Conservation (phyloP, 2,888 invertebrate species). For the Drymonia ruficornis region DNA sequence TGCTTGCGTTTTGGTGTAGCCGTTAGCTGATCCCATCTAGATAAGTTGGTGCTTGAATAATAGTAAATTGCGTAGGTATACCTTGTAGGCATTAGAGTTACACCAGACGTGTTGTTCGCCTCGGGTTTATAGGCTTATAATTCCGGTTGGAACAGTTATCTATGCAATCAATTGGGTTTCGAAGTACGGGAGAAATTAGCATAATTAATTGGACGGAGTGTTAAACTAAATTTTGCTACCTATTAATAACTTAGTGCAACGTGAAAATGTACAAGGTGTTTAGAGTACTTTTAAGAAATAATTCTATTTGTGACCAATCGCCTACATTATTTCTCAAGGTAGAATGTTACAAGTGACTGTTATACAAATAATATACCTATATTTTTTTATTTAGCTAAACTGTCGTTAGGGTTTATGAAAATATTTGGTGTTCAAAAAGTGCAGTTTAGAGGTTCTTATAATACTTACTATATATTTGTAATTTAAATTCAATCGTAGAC, state of each 20-base stretch:
- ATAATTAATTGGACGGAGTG: neutral
- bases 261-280: slow-evolving; percentile 33
- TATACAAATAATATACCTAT: slow-evolving; percentile 74
- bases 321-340: slow-evolving; percentile 68
- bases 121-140: neutral
- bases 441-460: slow-evolving; percentile 66
- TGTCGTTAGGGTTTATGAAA: slow-evolving; percentile 72
- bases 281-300: slow-evolving; percentile 42
- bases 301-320: slow-evolving; percentile 67
- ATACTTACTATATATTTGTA: slow-evolving; percentile 45
- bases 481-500: slow-evolving; percentile 58
- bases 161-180: no score
- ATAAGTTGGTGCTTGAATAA: no score
- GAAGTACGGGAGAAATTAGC: no score
- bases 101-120: neutral
- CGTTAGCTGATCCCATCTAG: no score
- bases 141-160: no score
- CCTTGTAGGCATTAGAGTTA: neutral
- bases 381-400: slow-evolving; percentile 83
- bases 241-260: slow-evolving; percentile 13
- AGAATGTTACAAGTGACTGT: slow-evolving; percentile 72
- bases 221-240: neutral
- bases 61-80: no score
- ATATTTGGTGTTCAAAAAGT: slow-evolving; percentile 78
- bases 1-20: no score